Conservation (phyloP, 37 sponge, comb jelly and placozoan genomes). For the Mnemiopsis leidyi region DNA sequence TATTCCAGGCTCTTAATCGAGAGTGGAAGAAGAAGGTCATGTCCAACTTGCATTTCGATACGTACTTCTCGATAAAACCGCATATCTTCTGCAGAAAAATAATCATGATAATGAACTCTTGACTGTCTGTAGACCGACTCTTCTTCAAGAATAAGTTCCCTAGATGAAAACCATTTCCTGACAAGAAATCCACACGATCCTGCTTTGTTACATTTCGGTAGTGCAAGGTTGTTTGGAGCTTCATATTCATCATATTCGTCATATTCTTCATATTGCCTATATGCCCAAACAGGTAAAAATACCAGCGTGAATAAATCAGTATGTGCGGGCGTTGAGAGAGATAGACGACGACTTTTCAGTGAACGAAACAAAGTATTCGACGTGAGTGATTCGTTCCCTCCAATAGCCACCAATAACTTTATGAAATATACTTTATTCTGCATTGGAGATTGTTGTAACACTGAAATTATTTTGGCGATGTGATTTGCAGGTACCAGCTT, state of each 20-base stretch:
- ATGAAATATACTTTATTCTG: not conserved
- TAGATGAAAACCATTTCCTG: not conserved
- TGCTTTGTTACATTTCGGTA: not conserved
- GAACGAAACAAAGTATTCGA: not conserved
- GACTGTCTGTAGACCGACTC: not conserved
- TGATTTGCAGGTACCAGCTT: not conserved
- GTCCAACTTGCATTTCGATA: too few relatives aligned
- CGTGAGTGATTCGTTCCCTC: not conserved
- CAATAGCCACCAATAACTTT: not conserved
- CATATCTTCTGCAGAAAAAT: not conserved
- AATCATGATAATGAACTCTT: not conserved
- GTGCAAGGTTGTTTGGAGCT: too few relatives aligned
- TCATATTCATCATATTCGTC: too few relatives aligned
- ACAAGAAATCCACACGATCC: not conserved
- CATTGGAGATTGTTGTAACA: not conserved
- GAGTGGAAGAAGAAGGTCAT: too few relatives aligned
- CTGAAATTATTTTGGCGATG: not conserved
- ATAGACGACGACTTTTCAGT: too few relatives aligned
- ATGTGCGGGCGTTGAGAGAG: too few relatives aligned
- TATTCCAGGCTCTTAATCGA: too few relatives aligned
- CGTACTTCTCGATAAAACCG: too few relatives aligned
- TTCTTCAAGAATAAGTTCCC: not conserved
- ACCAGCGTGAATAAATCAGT: too few relatives aligned
- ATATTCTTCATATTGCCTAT: too few relatives aligned
- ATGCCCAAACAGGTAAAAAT: too few relatives aligned